These are phyloP conservation scores for Atrina japonica DNA, from an alignment of 2,888 invertebrate genomes.

Conservation along the genomic window DNA sequence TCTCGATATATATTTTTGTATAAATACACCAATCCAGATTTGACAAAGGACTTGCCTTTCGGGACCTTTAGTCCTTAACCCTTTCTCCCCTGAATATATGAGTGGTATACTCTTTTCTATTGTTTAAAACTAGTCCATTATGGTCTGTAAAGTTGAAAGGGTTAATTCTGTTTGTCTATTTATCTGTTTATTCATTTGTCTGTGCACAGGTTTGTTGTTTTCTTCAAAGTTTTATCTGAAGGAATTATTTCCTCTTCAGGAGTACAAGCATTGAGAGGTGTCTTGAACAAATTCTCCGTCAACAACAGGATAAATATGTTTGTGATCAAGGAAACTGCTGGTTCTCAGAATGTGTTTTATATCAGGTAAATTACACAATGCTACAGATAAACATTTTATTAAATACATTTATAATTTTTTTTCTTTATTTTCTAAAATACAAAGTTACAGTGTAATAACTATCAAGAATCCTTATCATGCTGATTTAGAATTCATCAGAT, in stretches of 20 bases:
- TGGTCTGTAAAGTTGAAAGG: too few relatives aligned
- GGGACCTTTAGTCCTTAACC: too few relatives aligned
- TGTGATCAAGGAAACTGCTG: conserved; percentile 85
- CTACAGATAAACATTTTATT: background rate
- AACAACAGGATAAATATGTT: conserved; percentile 89
- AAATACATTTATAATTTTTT: background rate
- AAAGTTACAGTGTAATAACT: background rate
- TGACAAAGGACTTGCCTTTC: too few relatives aligned
- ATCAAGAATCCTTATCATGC: background rate
- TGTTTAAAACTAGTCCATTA: too few relatives aligned
- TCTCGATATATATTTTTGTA: too few relatives aligned
- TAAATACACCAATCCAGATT: too few relatives aligned
- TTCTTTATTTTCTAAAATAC: background rate
- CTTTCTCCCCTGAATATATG: too few relatives aligned
- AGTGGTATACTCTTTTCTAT: too few relatives aligned
- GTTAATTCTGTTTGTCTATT: too few relatives aligned
- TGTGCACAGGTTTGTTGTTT: too few relatives aligned
- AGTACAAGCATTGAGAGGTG: conserved; percentile 84
- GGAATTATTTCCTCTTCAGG: conserved; percentile 65
- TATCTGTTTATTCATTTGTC: too few relatives aligned
- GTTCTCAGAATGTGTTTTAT: conserved; percentile 76
- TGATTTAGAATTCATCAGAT: background rate
- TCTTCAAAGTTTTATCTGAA: too few relatives aligned
- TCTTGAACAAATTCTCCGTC: conserved; percentile 87
- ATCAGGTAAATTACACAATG: conserved; percentile 63